phyloP scores from a whole-genome alignment of 2,113 vertebrate species.

The Hippolais icterina region DNA sequence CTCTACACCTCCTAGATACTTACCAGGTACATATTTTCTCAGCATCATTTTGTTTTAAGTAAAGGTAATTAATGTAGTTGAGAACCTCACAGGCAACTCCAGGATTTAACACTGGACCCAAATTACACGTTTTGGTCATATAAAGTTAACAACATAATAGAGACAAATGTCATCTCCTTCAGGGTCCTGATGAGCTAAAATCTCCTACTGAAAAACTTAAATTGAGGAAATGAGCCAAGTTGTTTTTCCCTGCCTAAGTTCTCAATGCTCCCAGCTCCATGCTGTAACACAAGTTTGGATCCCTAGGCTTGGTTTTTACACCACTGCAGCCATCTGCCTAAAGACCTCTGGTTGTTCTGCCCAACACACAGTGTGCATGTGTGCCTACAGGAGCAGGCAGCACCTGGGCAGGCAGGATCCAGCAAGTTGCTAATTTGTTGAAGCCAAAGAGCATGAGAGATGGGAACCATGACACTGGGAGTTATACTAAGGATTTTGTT shows the following conservation, averaged over 20 bases:
- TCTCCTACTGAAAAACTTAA: background rate
- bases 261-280: background rate
- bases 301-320: background rate
- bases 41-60: background rate
- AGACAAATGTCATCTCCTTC: background rate
- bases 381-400: background rate
- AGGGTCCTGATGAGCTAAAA: background rate
- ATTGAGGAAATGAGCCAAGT: background rate
- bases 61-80: background rate
- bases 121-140: background rate
- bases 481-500: conserved; percentile 74
- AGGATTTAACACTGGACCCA: background rate
- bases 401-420: background rate
- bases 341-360: background rate
- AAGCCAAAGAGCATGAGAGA: background rate
- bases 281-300: background rate
- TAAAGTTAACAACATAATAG: background rate
- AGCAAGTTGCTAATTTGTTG: background rate
- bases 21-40: background rate
- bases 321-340: background rate
- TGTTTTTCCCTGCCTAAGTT: background rate
- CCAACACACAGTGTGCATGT: accelerated
- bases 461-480: conserved; percentile 25
- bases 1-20: background rate
- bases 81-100: background rate